phyloP scores from a whole-genome alignment of 2,113 vertebrate species.

The Pachycephala philippinensis region DNA sequence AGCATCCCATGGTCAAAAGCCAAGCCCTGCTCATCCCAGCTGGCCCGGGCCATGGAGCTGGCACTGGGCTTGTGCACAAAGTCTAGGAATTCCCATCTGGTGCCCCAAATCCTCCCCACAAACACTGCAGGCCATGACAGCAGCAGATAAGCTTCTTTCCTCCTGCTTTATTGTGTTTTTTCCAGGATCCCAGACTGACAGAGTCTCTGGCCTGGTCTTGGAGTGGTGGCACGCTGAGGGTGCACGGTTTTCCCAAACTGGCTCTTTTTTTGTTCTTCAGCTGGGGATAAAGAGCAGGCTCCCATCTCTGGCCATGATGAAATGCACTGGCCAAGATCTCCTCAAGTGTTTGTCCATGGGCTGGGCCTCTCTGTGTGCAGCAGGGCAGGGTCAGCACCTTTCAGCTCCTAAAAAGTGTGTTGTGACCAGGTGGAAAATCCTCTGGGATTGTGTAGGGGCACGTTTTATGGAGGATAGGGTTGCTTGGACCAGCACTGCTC shows the following conservation, averaged over 20 bases:
- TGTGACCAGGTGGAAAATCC: not conserved
- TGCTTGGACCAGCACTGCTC: not conserved
- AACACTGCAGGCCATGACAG: not conserved
- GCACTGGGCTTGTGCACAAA: not conserved
- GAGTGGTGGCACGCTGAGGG: not conserved
- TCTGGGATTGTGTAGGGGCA: not conserved
- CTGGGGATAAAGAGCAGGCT: not conserved
- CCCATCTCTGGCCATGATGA: not conserved
- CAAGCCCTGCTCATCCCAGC: not conserved
- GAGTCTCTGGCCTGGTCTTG: not conserved
- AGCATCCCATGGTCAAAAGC: not conserved
- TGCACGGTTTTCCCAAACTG: not conserved
- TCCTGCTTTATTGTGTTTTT: not conserved
- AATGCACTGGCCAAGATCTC: not conserved
- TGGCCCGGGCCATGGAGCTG: not conserved
- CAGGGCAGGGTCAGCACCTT: not conserved
- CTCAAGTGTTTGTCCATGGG: not conserved
- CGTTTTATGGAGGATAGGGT: not conserved
- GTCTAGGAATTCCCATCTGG: slow-evolving; percentile 6
- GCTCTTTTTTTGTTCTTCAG: not conserved
- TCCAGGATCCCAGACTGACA: not conserved
- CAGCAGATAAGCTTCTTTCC: not conserved
- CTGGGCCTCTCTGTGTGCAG: not conserved
- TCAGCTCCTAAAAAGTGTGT: not conserved
- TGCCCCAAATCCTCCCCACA: not conserved